Percentiles rank a stretch among this genome's conserved stretches.
phyloP scores from a whole-genome alignment of 1,140 invertebrate genomes.

The Ostrea edulis region DNA sequence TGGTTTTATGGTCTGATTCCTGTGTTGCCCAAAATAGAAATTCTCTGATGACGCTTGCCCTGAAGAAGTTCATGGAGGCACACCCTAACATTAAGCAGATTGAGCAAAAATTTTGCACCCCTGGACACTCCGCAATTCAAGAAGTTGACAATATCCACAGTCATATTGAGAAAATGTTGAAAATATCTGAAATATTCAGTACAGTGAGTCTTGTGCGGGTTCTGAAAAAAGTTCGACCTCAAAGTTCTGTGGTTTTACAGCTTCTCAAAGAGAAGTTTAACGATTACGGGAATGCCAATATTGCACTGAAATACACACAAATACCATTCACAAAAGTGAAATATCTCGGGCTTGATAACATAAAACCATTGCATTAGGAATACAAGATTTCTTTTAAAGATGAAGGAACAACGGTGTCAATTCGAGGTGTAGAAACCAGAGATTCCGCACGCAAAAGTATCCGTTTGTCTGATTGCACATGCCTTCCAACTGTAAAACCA shows the following conservation, averaged over 20 bases:
- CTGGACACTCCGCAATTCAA: conserved; percentile 51
- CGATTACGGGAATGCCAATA: neutral
- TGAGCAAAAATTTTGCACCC: conserved; percentile 42
- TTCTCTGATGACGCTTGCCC: too few relatives aligned
- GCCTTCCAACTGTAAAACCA: too few relatives aligned
- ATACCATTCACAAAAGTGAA: neutral
- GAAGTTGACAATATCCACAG: conserved; percentile 51
- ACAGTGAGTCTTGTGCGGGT: conserved; percentile 50
- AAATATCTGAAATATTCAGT: conserved; percentile 58
- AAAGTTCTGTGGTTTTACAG: too few relatives aligned
- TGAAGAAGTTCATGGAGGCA: too few relatives aligned
- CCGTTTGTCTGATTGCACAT: too few relatives aligned
- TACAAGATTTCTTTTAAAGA: neutral
- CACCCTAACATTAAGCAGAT: too few relatives aligned
- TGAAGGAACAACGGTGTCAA: neutral
- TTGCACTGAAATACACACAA: neutral
- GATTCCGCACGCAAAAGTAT: neutral
- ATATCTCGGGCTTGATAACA: neutral
- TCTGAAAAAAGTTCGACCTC: neutral
- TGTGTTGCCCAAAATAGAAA: too few relatives aligned
- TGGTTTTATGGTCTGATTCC: too few relatives aligned
- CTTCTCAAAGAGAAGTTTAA: too few relatives aligned
- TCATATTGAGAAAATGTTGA: conserved; percentile 48
- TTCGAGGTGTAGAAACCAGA: neutral
- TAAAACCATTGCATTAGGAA: too few relatives aligned